These are phyloP conservation scores for Drosophila neotestacea DNA, from an alignment of 2,888 invertebrate species.

Conservation along the genomic window DNA sequence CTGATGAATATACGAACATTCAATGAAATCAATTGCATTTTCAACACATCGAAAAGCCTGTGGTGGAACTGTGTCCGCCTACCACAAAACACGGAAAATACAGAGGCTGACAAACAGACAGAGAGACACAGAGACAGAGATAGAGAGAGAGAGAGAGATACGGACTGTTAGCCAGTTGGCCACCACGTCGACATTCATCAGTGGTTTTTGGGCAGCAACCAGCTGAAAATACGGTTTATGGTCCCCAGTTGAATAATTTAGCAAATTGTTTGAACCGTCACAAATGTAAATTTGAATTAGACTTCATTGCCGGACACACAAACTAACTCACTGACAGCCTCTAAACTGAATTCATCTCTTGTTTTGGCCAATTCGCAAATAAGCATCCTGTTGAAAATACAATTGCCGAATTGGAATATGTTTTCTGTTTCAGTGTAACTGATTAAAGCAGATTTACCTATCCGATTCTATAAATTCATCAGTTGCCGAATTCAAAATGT, in stretches of 20 bases:
- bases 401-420: conserved; percentile 12
- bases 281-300: conserved; percentile 53
- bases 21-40: conserved; percentile 59
- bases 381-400: conserved; percentile 6
- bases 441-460: conserved; percentile 28
- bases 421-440: conserved; percentile 3
- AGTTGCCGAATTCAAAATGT: conserved; percentile 18
- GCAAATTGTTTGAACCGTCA: conserved; percentile 43
- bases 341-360: neutral
- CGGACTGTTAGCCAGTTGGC: neutral
- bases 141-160: neutral
- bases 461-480: conserved; percentile 10
- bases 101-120: conserved; percentile 2
- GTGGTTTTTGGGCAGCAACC: conserved; percentile 38
- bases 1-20: neutral
- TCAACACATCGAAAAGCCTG: conserved; percentile 39
- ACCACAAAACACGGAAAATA: conserved; percentile 49
- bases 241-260: conserved; percentile 53
- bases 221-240: conserved; percentile 49
- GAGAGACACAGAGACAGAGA: neutral
- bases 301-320: conserved; percentile 8
- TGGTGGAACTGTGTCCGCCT: conserved; percentile 14
- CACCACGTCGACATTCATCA: conserved; percentile 48
- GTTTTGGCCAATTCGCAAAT: conserved; percentile 10
- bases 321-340: conserved; percentile 1